A percentile compares a stretch with the other conserved stretches of the same genome.
These are phyloP conservation scores for Stichodactyla mertensii DNA, from an alignment of 64 coral and sea anemone genomes.

Conservation along the genomic window DNA sequence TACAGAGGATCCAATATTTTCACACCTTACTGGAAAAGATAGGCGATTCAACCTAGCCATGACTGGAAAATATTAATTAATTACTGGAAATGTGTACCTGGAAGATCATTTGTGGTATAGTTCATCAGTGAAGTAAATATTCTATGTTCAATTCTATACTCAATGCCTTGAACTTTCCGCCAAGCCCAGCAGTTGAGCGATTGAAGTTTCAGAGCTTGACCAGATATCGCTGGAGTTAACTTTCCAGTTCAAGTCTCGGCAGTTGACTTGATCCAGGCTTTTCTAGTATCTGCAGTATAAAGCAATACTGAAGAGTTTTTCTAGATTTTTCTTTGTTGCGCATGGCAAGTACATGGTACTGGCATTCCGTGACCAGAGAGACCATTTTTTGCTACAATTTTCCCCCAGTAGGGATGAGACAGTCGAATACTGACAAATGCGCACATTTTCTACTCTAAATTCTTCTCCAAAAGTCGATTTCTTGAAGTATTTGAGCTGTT, in stretches of 20 bases:
- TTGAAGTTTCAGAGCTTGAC: not conserved
- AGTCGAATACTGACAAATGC: not conserved
- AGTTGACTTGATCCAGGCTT: not conserved
- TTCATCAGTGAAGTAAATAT: not conserved
- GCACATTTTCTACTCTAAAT: not conserved
- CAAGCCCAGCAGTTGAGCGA: too few species aligned
- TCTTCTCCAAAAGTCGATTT: not conserved
- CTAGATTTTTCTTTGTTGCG: not conserved
- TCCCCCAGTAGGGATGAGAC: not conserved
- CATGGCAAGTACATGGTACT: not conserved
- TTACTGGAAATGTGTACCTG: conserved; percentile 6
- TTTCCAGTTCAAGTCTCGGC: not conserved
- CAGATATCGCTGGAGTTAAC: not conserved
- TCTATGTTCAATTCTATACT: not conserved
- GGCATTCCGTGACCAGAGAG: conserved; percentile 1
- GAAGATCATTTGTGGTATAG: not conserved
- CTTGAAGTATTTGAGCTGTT: not conserved
- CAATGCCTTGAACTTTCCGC: too few species aligned
- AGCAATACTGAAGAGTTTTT: not conserved
- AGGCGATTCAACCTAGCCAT: not conserved
- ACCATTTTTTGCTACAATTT: not conserved
- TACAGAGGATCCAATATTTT: not conserved
- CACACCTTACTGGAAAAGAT: not conserved
- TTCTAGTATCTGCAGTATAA: not conserved
- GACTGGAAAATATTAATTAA: conserved; percentile 1